These are phyloP conservation scores for Psylliodes chrysocephalus DNA, from an alignment of 2,888 invertebrate genomes.

Conservation along the genomic window DNA sequence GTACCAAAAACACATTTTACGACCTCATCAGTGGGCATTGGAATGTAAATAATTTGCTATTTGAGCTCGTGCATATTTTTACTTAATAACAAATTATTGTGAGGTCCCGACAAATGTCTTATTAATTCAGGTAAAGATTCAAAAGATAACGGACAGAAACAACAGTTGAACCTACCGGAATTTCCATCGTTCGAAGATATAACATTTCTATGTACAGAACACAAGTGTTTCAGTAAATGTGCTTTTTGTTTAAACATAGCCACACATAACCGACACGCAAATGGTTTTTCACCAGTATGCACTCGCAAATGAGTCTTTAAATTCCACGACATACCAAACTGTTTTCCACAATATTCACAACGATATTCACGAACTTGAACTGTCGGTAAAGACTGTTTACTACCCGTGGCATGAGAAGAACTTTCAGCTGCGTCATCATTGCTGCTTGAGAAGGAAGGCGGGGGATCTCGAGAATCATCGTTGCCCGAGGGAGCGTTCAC, in stretches of 20 bases:
- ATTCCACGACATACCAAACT: slow-evolving; percentile 94
- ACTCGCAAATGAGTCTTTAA: slow-evolving; percentile 88
- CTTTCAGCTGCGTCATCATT: slow-evolving; percentile 63
- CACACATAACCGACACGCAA: slow-evolving; percentile 87
- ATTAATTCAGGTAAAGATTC: slow-evolving; percentile 88
- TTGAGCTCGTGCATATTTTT: slow-evolving; percentile 80
- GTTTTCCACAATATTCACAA: slow-evolving; percentile 90
- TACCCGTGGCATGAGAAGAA: slow-evolving; percentile 57
- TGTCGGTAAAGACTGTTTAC: slow-evolving; percentile 58
- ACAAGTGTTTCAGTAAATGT: slow-evolving; percentile 86
- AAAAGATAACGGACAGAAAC: slow-evolving; percentile 87
- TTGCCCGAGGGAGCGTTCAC: slow-evolving; percentile 65
- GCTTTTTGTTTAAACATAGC: slow-evolving; percentile 94
- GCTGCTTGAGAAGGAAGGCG: slow-evolving; percentile 57
- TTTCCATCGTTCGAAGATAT: slow-evolving; percentile 84
- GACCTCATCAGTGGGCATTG: slow-evolving; percentile 52
- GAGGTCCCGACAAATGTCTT: slow-evolving; percentile 87
- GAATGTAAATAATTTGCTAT: slow-evolving; percentile 51
- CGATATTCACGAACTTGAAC: slow-evolving; percentile 85
- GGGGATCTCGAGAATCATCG: slow-evolving; percentile 54
- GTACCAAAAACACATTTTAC: slow-evolving; percentile 54
- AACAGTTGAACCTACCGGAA: slow-evolving; percentile 83
- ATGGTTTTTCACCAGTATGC: slow-evolving; percentile 89
- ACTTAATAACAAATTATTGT: slow-evolving; percentile 86
- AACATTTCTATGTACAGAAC: slow-evolving; percentile 89